These are phyloP conservation scores for Empidonax alnorum DNA, from an alignment of 2,113 vertebrate species.

Conservation along the genomic window DNA sequence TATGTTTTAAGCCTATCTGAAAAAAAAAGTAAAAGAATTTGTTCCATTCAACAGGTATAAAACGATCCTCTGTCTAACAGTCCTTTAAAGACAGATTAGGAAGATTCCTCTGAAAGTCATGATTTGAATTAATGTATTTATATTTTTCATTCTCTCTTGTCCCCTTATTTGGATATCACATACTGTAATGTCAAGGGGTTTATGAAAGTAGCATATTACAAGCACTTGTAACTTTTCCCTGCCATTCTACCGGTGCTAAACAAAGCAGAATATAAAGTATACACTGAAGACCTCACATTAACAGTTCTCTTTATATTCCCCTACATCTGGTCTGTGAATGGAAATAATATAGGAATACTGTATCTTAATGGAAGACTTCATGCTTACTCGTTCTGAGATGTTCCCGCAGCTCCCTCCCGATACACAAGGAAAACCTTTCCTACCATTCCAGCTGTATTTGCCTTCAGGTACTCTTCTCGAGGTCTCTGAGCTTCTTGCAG, in stretches of 20 bases:
- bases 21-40: constrained; percentile 75
- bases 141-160: not conserved
- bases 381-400: not conserved
- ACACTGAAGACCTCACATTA: not conserved
- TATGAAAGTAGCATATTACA: not conserved
- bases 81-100: not conserved
- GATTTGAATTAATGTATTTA: not conserved
- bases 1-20: constrained; percentile 79
- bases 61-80: not conserved
- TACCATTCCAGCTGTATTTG: constrained; percentile 42
- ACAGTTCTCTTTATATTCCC: not conserved
- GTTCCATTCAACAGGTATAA: constrained; percentile 62
- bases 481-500: not conserved
- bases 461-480: constrained; percentile 23
- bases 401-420: not conserved
- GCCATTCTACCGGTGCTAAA: not conserved
- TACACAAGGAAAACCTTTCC: constrained; percentile 28
- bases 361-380: not conserved
- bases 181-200: not conserved
- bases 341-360: not conserved
- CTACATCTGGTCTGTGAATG: not conserved
- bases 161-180: not conserved
- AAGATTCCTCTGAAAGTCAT: not conserved
- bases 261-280: not conserved
- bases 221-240: not conserved